Evolutionary conservation across 2,888 invertebrate genomes (phyloP), one percentile per base, ranked within the genome.

Genomic region (Bellardia pandia): DNA sequence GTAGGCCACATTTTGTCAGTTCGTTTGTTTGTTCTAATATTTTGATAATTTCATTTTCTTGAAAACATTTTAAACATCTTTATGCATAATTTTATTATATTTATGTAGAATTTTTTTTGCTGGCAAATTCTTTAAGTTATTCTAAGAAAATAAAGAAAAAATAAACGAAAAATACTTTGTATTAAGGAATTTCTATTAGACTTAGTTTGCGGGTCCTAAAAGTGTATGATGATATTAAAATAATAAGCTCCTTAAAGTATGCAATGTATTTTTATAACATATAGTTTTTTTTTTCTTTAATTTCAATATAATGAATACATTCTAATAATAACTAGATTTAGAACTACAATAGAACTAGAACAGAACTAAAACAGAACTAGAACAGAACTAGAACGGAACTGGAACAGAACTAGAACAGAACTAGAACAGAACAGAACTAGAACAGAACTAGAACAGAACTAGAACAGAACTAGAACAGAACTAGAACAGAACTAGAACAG

Each of bases 181-280:
- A 51, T 51, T 37, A 51, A 42, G 16, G 30, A 60, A 78, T 14
- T 62, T 40, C n/a, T 23, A 58, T 45, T 56, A 42, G 33, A 9
- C 69, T 51, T 37, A 9, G 51, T 62, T 64, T 66, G 13, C 14
- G 30, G 30, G 66, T 77, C 77, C 16, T 56, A 66, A 42, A 30
- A 23, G 23, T 66, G 77, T 45, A 58, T 42, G 42, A 56, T 66
- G 9, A 42, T 66, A 77, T 66, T 56, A 66, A 77, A 77, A 66
- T 77, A 66, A 66, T 77, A 77, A 77, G 30, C 51, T 66, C 13
- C 40, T 56, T 40, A 40, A 45, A 53, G 45, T 58, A 40, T 56
- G 9, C 56, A 56, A 8, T 56, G 16, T 56, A n/a, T 56, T 23
- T 2, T 16, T 56, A 16, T 7, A 8, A 23, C 9, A 45, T 23